phyloP scores from a whole-genome alignment of 2,888 invertebrate species.

The Drosophila mettleri region DNA sequence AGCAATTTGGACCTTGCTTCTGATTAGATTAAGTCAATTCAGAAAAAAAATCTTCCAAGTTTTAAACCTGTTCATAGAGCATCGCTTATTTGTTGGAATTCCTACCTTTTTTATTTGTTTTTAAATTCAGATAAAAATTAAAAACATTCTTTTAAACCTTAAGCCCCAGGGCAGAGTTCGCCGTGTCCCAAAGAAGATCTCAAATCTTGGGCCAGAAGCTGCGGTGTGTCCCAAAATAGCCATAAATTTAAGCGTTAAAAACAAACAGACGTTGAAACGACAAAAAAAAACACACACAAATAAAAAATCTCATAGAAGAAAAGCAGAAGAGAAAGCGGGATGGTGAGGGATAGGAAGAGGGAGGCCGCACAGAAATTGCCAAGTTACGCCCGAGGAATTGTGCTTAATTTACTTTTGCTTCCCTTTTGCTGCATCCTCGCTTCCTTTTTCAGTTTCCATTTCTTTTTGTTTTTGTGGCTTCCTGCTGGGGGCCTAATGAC shows the following conservation, averaged over 20 bases:
- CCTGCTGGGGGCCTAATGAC: constrained; percentile 56
- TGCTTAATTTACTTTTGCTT: constrained; percentile 71
- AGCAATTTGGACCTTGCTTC: not conserved
- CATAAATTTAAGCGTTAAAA: constrained; percentile 75
- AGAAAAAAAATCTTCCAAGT: too few relatives aligned
- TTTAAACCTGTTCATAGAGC: not conserved
- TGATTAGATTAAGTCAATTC: too few relatives aligned
- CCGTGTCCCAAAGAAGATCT: constrained; percentile 30
- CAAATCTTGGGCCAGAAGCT: constrained; percentile 63
- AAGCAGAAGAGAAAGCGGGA: constrained; percentile 2
- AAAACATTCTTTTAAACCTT: constrained; percentile 48
- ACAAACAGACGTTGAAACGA: constrained; percentile 56
- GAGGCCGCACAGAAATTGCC: constrained; percentile 49
- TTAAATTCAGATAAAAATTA: constrained; percentile 8
- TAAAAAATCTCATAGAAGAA: constrained; percentile 1
- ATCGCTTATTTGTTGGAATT: not conserved
- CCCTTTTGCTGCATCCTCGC: constrained; percentile 31
- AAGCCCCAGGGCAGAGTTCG: constrained; percentile 29
- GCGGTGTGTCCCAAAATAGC: constrained; percentile 74
- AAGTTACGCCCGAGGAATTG: constrained; percentile 71
- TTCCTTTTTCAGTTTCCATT: constrained; percentile 5
- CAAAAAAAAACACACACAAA: constrained; percentile 44
- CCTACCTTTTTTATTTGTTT: not conserved
- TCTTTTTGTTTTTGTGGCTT: constrained; percentile 29
- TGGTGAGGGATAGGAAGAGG: not conserved